These are phyloP conservation scores for Drosophila cracens DNA, from an alignment of 2,888 invertebrate species.

Conservation along the genomic window DNA sequence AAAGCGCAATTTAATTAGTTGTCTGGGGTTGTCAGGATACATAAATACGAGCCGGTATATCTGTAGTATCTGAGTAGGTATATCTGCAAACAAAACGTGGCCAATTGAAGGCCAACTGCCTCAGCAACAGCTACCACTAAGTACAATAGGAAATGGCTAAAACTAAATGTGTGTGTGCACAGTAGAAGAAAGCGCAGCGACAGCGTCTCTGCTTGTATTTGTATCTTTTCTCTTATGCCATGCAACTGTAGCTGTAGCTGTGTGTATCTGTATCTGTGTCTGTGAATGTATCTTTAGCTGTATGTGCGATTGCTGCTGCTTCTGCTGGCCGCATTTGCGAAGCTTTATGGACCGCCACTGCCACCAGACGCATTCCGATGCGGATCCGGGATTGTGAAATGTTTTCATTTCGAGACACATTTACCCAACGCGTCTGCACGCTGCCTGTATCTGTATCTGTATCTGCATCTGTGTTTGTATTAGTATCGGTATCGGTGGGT, in stretches of 20 bases:
- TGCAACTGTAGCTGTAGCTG: slow-evolving; percentile 22
- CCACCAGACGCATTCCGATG: slow-evolving; percentile 75
- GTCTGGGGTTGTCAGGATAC: slow-evolving; percentile 48
- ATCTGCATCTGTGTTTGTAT: slow-evolving; percentile 20
- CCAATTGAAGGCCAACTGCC: slow-evolving; percentile 64
- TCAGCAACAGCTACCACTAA: slow-evolving; percentile 14
- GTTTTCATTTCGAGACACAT: slow-evolving; percentile 78
- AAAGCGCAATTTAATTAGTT: slow-evolving; percentile 79
- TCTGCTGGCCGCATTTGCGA: slow-evolving; percentile 52
- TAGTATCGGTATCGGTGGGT: slow-evolving; percentile 11
- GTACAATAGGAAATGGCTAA: slow-evolving; percentile 25
- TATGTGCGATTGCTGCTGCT: slow-evolving; percentile 13
- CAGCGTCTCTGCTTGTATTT: slow-evolving; percentile 13
- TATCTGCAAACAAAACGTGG: slow-evolving; percentile 52
- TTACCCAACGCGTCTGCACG: slow-evolving; percentile 45
- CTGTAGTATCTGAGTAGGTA: background rate
- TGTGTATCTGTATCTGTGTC: slow-evolving; percentile 9
- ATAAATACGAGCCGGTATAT: slow-evolving; percentile 18
- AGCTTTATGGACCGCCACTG: slow-evolving; percentile 65
- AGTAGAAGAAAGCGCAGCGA: slow-evolving; percentile 16
- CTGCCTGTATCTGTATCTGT: slow-evolving; percentile 19
- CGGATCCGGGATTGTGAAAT: slow-evolving; percentile 82
- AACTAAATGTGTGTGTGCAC: slow-evolving; percentile 9
- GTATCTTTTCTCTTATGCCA: slow-evolving; percentile 5
- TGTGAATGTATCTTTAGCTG: slow-evolving; percentile 25